Conservation (phyloP, 64 coral and sea anemone genomes). For the Stylophora pistillata region DNA sequence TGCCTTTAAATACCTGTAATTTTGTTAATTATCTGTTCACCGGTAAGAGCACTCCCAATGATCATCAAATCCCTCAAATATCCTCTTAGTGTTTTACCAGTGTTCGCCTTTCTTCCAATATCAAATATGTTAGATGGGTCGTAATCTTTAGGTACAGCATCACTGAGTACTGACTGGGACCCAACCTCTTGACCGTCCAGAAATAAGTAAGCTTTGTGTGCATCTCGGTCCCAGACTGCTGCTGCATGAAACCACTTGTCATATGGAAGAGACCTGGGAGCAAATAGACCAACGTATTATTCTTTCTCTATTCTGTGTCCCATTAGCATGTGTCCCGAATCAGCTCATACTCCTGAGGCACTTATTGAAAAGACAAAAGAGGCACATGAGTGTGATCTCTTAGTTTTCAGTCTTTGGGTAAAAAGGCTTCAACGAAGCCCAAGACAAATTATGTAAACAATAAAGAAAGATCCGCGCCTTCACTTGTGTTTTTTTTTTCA, state of each 20-base stretch:
- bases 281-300: background rate
- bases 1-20: background rate
- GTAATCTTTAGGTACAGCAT: background rate
- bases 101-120: background rate
- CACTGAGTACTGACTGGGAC: too few relatives aligned
- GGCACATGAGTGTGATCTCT: background rate
- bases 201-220: background rate
- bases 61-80: constrained; percentile 26
- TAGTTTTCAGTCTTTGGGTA: too few relatives aligned
- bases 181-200: background rate
- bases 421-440: too few relatives aligned
- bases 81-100: background rate
- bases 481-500: too few relatives aligned
- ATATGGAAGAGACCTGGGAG: background rate
- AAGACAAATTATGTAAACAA: too few relatives aligned
- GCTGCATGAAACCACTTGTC: constrained; percentile 20
- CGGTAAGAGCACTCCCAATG: constrained; percentile 1
- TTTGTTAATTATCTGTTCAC: background rate
- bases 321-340: too few relatives aligned
- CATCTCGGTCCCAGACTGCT: background rate
- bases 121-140: background rate
- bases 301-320: too few relatives aligned
- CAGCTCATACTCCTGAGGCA: background rate
- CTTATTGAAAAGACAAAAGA: background rate
- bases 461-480: too few relatives aligned